Evolutionary conservation across 2,113 vertebrate species (phyloP), one percentile per base, ranked within the genome.

Genomic region (Rynchops niger): DNA sequence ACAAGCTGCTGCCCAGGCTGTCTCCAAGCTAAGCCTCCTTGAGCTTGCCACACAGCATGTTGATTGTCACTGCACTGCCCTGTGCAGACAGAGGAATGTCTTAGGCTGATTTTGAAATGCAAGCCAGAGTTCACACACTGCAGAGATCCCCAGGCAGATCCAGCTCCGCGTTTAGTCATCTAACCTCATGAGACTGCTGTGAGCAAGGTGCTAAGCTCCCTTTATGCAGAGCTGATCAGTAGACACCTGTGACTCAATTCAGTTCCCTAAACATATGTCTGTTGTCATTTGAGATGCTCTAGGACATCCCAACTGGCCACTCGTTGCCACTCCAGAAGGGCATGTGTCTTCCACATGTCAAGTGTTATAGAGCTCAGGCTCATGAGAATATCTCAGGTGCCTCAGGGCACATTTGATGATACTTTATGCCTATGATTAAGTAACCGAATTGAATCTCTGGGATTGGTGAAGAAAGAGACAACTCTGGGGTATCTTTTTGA

Each of bases 1-100:
- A 74, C 72, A 69, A 94, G 92, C 49, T 92, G 23, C 45, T 86
- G 73, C 83, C 56, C 69, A 38, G 45, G 56, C 69, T 95, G 81
- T 82, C 88, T 89, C 85, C 92, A 74, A 50, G 18, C 45, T 82
- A 82, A 89, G 50, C 81, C 82, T 83, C 61, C 61, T 11, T 56
- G 29, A 49, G 45, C 89, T 72, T 76, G 34, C 50, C 65, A 72
- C 1, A 2, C 32, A 88, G 55, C 7, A 2, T 4, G 10, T 56
- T 71, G 53, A 42, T 85, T 17, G 5, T 77, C 59, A 40, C 59
- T 21, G 65, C 19, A 2, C 26, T 66, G 53, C 74, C 76, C 59
- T 62, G 70, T 1, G 0, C 66, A 69, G 29, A 3, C 15, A 43
- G 73, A 56, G 30, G 26, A 78, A 58, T 4, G 1, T 82, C 53